These are phyloP conservation scores for Mythimna vitellina DNA, from an alignment of 2,888 invertebrate species.

Conservation along the genomic window DNA sequence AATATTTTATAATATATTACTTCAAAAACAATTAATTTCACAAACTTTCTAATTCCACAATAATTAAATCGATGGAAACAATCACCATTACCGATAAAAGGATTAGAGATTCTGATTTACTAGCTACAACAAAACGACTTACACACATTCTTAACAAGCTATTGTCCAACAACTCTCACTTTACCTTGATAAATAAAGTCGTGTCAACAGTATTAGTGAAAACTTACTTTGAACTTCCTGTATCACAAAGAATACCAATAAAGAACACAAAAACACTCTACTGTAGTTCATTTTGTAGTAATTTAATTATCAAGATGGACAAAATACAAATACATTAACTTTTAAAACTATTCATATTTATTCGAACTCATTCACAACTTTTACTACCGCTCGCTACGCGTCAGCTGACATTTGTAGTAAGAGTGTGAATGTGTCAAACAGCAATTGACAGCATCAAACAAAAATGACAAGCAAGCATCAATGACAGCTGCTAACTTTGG, in stretches of 20 bases:
- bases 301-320: conserved; percentile 42
- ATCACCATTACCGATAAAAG: background rate
- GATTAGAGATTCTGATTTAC: conserved; percentile 10
- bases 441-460: background rate
- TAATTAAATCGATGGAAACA: background rate
- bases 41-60: conserved; percentile 43
- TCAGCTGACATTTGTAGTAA: conserved; percentile 31
- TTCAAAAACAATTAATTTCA: conserved; percentile 1
- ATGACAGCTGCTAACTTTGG: background rate
- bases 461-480: background rate
- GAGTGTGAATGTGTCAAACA: background rate
- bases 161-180: conserved; percentile 81
- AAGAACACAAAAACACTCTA: conserved; percentile 66
- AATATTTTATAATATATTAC: conserved; percentile 1
- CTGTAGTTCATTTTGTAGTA: conserved; percentile 75
- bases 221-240: conserved; percentile 83
- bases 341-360: conserved; percentile 72
- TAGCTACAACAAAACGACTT: conserved; percentile 13
- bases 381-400: conserved; percentile 28
- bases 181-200: conserved; percentile 84
- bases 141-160: conserved; percentile 32
- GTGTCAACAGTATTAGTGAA: conserved; percentile 67
- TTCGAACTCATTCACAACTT: conserved; percentile 26
- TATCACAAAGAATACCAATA: conserved; percentile 70
- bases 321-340: conserved; percentile 59